These are phyloP conservation scores for Myotis planiceps DNA, from an alignment of 2,797 vertebrate genomes.

Conservation along the genomic window DNA sequence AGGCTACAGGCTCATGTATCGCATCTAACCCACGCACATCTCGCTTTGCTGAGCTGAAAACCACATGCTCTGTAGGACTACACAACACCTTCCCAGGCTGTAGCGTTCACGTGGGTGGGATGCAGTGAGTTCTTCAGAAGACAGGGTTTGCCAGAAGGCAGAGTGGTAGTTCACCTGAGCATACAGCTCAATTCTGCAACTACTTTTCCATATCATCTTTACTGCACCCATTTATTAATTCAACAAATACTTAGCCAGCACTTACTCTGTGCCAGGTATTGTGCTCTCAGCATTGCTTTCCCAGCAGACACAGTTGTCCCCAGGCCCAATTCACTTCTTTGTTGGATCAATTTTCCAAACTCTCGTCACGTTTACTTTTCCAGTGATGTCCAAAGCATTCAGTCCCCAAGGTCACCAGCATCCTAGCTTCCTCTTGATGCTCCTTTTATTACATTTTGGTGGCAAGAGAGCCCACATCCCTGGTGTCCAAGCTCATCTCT, in stretches of 20 bases:
- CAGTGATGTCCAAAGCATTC: background rate
- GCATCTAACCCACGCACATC: background rate
- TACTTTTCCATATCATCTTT: background rate
- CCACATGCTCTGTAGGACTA: accelerated
- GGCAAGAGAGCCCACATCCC: background rate
- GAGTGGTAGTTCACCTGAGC: background rate
- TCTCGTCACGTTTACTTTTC: background rate
- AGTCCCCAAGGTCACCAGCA: background rate
- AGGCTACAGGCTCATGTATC: background rate
- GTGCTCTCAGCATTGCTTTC: background rate
- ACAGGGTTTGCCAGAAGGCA: background rate
- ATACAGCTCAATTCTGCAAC: background rate
- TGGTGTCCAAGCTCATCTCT: background rate
- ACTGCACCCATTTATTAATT: background rate
- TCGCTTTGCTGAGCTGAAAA: background rate
- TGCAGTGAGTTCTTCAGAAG: background rate
- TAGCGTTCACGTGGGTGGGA: background rate
- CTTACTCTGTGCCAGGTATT: background rate
- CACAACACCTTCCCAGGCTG: background rate
- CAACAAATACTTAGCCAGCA: background rate
- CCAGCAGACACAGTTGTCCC: background rate
- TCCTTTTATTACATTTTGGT: background rate
- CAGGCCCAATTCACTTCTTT: background rate
- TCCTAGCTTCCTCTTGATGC: background rate
- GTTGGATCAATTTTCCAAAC: background rate